These are phyloP conservation scores for Nestor notabilis DNA, from an alignment of 2,113 vertebrate genomes.

Conservation along the genomic window DNA sequence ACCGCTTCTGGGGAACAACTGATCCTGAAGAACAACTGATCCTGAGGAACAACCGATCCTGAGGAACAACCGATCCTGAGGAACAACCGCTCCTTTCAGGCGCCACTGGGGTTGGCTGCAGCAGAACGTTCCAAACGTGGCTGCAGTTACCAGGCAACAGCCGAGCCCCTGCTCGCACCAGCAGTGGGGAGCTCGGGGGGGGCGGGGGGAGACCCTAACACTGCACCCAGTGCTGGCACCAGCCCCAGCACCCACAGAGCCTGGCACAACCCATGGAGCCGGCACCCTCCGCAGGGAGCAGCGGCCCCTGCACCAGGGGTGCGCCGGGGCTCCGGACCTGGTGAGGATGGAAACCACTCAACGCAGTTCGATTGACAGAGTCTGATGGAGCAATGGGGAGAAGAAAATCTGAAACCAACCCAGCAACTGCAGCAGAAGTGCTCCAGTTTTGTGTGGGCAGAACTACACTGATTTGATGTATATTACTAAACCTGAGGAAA, in stretches of 20 bases:
- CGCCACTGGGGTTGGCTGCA: background rate
- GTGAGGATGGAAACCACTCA: background rate
- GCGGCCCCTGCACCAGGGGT: background rate
- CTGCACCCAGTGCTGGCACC: accelerated
- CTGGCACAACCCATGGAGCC: background rate
- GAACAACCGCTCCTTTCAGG: background rate
- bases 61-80: accelerated
- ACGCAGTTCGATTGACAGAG: background rate
- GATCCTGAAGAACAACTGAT: accelerated
- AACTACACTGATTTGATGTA: background rate
- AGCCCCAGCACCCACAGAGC: background rate
- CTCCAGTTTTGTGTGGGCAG: background rate
- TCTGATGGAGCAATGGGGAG: background rate
- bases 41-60: no score
- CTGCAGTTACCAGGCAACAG: slow-evolving; percentile 65
- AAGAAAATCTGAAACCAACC: background rate
- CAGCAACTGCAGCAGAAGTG: background rate
- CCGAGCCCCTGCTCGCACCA: background rate
- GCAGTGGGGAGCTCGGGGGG: background rate
- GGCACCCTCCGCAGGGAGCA: background rate
- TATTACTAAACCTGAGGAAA: background rate
- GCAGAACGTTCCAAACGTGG: background rate
- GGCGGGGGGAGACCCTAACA: background rate
- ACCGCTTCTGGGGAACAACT: accelerated
- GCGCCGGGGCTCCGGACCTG: background rate